Conservation (phyloP, 2,113 vertebrate genomes). For the Bettongia penicillata region DNA sequence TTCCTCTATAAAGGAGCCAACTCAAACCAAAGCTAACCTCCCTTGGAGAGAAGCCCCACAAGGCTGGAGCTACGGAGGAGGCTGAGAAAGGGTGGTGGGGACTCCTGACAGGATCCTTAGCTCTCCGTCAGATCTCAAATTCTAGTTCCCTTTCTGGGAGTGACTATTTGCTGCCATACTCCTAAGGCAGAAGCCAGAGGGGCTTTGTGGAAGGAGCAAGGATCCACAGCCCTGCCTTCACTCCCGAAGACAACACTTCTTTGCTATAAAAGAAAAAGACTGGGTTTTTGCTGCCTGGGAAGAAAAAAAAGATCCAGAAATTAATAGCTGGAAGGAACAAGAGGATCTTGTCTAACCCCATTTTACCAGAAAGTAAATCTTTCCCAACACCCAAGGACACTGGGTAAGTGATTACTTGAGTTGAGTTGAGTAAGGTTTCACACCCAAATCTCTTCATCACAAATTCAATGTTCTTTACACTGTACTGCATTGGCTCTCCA, state of each 20-base stretch:
- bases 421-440: neutral
- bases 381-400: neutral
- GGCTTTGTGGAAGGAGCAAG: too few relatives aligned
- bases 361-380: neutral
- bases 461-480: neutral
- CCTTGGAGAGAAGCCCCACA: neutral
- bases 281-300: too few relatives aligned
- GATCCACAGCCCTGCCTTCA: too few relatives aligned
- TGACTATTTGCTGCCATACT: neutral
- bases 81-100: neutral
- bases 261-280: too few relatives aligned
- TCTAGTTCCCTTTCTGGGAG: neutral
- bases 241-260: too few relatives aligned
- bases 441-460: neutral
- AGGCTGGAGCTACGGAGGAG: rapidly evolving
- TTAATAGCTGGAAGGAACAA: neutral
- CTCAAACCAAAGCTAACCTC: neutral
- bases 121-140: neutral
- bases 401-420: neutral
- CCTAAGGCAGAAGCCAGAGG: neutral
- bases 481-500: neutral
- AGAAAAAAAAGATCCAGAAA: neutral
- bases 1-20: neutral
- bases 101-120: too few relatives aligned
- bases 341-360: neutral